Percentiles rank a stretch among this genome's conserved stretches.
Conservation (phyloP, 2,113 vertebrate genomes). For the Dromas ardeola region DNA sequence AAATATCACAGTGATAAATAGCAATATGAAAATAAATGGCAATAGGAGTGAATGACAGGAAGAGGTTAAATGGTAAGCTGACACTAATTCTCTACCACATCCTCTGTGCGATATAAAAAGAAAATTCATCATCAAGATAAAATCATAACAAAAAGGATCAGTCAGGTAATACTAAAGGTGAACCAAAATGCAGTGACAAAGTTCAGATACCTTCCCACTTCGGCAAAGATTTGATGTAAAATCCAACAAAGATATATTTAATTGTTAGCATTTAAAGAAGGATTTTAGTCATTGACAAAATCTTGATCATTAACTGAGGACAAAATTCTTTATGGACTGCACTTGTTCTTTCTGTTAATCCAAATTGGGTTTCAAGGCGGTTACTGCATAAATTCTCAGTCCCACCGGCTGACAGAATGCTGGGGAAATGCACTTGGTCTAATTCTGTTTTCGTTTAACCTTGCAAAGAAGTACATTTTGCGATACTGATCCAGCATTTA, state of each 20-base stretch:
- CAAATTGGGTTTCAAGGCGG: constrained; percentile 20
- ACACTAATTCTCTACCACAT: constrained; percentile 16
- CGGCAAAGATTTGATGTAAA: not conserved
- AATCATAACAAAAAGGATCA: constrained; percentile 32
- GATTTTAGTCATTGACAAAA: not conserved
- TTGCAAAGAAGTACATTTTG: constrained; percentile 10
- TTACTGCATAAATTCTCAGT: constrained; percentile 2
- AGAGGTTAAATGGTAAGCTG: constrained; percentile 23
- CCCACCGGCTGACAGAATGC: not conserved
- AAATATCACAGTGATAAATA: constrained; percentile 52
- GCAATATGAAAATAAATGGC: constrained; percentile 12
- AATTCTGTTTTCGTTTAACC: constrained; percentile 28
- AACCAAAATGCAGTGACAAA: not conserved
- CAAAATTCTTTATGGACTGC: not conserved
- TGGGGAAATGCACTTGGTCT: not conserved
- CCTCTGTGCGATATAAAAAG: constrained; percentile 15
- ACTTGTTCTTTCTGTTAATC: constrained; percentile 15
- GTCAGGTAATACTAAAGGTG: constrained; percentile 6
- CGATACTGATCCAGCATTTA: not conserved
- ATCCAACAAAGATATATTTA: not conserved
- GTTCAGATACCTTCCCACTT: not conserved
- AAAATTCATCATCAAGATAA: constrained; percentile 49
- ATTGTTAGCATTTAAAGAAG: constrained; percentile 12
- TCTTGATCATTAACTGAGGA: not conserved
- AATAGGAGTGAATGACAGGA: constrained; percentile 20